Evolutionary conservation across 2,797 vertebrate species (phyloP).

Genomic region (Chromis chromis): DNA sequence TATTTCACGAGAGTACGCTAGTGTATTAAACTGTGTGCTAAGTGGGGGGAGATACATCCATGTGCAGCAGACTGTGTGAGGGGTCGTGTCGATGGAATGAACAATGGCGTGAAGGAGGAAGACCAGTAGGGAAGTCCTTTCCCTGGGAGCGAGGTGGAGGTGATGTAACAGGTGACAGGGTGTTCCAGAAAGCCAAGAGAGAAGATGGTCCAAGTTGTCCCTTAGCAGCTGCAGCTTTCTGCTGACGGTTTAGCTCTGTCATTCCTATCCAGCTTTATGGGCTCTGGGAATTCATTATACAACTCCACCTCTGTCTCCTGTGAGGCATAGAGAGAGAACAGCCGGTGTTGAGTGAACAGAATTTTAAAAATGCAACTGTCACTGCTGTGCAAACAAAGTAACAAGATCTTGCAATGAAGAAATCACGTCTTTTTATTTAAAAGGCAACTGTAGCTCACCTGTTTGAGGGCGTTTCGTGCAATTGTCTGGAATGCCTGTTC

Average conservation of each 20-base stretch:
- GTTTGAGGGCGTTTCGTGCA: slow-evolving; percentile 96
- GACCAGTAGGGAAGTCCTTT: slow-evolving; percentile 71
- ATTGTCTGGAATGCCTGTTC: slow-evolving; percentile 98
- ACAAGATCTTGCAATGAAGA: neutral
- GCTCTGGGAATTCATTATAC: slow-evolving; percentile 95
- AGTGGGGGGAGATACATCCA: slow-evolving; percentile 55
- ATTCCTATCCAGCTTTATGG: slow-evolving; percentile 94
- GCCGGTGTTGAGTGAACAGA: neutral
- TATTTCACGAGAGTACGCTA: slow-evolving; percentile 47
- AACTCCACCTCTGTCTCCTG: slow-evolving; percentile 95
- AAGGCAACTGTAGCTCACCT: slow-evolving; percentile 78
- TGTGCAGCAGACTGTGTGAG: slow-evolving; percentile 62
- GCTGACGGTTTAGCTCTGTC: slow-evolving; percentile 90
- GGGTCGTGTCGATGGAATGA: slow-evolving; percentile 58
- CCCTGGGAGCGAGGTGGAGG: slow-evolving; percentile 58
- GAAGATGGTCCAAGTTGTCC: slow-evolving; percentile 73
- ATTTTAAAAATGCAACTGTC: too few species aligned
- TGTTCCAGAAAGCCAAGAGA: slow-evolving; percentile 74
- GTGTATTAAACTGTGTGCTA: slow-evolving; percentile 66
- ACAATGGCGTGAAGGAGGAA: slow-evolving; percentile 71
- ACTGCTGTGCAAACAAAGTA: neutral
- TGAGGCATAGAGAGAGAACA: neutral
- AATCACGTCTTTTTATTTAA: neutral
- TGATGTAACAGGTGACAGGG: slow-evolving; percentile 63
- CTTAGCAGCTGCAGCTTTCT: slow-evolving; percentile 95